Evolutionary conservation across 2,113 vertebrate species (phyloP), one percentile per base, ranked within the genome.

Genomic region (Callorhinus ursinus): DNA sequence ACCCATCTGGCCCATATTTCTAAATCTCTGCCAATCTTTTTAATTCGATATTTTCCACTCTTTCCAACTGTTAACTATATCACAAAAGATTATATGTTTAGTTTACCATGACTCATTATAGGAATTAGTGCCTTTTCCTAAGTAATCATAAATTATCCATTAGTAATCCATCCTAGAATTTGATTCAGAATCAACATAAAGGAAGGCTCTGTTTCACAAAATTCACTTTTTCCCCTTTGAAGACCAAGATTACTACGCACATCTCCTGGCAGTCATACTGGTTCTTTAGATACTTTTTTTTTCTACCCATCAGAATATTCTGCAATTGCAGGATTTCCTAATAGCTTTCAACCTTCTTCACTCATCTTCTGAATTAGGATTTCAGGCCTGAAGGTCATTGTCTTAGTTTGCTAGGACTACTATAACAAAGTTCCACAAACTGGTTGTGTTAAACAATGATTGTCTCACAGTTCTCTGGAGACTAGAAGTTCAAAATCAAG

Each of bases 91-190:
- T 90, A 55, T 97, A 83, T 71, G 28, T 6, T 92, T 94, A 63
- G 77, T 97, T 96, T 91, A 76, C 61, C n/a, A 91, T 77, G 42
- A 93, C 33, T 93, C 86, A 42, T 86, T 86, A 39, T 16, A 94
- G 59, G 39, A 95, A 84, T 80, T 42, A 84, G 4, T 90, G 76
- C 33, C 82, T 84, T 96, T 82, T 74, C 36, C 59, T 92, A 87
- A 95, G 57, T 88, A 95, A 92, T 49, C 55, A 51, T 81, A 93
- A 93, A n/a, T 76, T 92, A 28, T 53, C 8, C 26, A 61, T 67
- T 79, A 90, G 71, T 90, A 93, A 77, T 77, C 18, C 46, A 67
- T 72, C 96, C 39, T 79, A 84, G 59, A 95, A 93, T 94, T 90
- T 93, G 46, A 10, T 85, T 96, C 72, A 87, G 49, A 76, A 80